Conservation (phyloP, 2,888 invertebrate genomes). For the Archips crataeganus region DNA sequence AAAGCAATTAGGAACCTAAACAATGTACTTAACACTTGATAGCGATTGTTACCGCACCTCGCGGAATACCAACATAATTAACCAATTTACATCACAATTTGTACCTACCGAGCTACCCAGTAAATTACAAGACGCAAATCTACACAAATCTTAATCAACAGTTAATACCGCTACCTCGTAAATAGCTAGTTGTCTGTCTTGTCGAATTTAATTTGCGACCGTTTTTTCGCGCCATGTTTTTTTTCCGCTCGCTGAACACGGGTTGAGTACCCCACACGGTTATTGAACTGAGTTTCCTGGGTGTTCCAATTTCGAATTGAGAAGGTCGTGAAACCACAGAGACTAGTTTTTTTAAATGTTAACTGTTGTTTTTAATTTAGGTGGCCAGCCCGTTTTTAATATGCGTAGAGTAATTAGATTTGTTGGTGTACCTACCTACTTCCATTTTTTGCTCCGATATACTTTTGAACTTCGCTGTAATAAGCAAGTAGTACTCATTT, state of each 20-base stretch:
- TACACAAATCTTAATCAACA: slow-evolving; percentile 31
- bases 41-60: slow-evolving; percentile 34
- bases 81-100: slow-evolving; percentile 56
- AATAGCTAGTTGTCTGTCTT: slow-evolving; percentile 43
- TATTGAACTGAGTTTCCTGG: slow-evolving; percentile 49
- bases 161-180: slow-evolving; percentile 37
- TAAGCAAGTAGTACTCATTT: background rate
- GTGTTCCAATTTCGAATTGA: slow-evolving; percentile 46
- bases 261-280: slow-evolving; percentile 50
- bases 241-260: slow-evolving; percentile 57
- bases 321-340: slow-evolving; percentile 46
- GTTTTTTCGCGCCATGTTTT: slow-evolving; percentile 52
- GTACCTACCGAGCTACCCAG: slow-evolving; percentile 26
- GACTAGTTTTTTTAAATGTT: slow-evolving; percentile 23
- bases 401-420: background rate
- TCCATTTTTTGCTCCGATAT: background rate
- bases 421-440: background rate
- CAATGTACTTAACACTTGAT: slow-evolving; percentile 18
- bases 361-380: slow-evolving; percentile 14
- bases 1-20: slow-evolving; percentile 5
- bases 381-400: slow-evolving; percentile 2
- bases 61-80: slow-evolving; percentile 54
- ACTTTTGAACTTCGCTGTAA: background rate
- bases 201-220: slow-evolving; percentile 53
- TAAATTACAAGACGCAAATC: slow-evolving; percentile 33